Evolutionary conservation across 2,113 vertebrate species (phyloP).

Genomic region (Zosterops borbonicus): DNA sequence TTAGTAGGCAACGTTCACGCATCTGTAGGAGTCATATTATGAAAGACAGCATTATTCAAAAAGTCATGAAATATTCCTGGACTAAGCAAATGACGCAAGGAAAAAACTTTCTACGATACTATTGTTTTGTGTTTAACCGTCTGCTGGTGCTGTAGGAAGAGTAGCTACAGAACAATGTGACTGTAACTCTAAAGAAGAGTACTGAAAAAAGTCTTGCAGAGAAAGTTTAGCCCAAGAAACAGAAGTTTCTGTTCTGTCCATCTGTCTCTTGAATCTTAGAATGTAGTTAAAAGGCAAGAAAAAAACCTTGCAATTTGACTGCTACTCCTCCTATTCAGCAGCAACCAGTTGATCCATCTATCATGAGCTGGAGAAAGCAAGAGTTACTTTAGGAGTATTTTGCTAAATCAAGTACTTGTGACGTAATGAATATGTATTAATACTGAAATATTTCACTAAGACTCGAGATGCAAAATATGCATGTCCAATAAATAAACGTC

Average conservation of each 20-base stretch:
- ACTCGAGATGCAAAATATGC: not conserved
- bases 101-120: not conserved
- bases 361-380: not conserved
- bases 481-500: not conserved
- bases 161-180: not conserved
- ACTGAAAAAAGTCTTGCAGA: not conserved
- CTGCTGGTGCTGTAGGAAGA: not conserved
- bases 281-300: not conserved
- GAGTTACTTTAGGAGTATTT: not conserved
- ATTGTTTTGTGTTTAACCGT: not conserved
- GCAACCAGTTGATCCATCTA: not conserved
- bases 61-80: not conserved
- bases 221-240: not conserved
- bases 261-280: not conserved
- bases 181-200: not conserved
- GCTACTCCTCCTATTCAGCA: not conserved
- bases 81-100: not conserved
- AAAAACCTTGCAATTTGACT: not conserved
- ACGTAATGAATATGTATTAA: not conserved
- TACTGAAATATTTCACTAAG: not conserved
- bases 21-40: not conserved
- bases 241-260: not conserved
- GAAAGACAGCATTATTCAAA: not conserved
- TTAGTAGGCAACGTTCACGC: not conserved
- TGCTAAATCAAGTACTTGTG: not conserved